phyloP scores from a whole-genome alignment of 2,888 invertebrate genomes.

The Junonia oenone region DNA sequence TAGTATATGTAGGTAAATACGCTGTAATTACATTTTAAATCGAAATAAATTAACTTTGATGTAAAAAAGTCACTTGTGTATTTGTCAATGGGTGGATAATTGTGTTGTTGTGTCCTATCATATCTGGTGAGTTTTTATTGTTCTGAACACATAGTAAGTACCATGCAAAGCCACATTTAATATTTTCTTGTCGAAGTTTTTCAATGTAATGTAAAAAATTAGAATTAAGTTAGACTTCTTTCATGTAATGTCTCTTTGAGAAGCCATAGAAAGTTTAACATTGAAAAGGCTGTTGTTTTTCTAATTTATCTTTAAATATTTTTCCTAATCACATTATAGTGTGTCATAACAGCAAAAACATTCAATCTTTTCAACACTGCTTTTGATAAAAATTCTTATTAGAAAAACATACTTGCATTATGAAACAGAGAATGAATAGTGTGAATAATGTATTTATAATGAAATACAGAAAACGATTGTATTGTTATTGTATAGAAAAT shows the following conservation, averaged over 20 bases:
- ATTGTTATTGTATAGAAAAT: too few species aligned
- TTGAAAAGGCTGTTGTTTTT: background rate
- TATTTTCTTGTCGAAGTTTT: background rate
- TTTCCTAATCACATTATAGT: background rate
- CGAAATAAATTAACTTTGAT: background rate
- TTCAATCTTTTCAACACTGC: too few species aligned
- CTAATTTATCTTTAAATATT: background rate
- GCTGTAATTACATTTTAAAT: background rate
- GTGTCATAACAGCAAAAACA: background rate
- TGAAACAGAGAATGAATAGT: too few species aligned
- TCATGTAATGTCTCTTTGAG: background rate
- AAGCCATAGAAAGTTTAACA: background rate
- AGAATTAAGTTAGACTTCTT: background rate
- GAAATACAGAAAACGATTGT: too few species aligned
- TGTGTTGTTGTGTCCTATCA: slow-evolving; percentile 58
- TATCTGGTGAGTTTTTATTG: slow-evolving; percentile 32
- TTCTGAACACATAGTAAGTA: background rate
- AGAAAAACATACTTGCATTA: background rate
- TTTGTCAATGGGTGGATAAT: slow-evolving; percentile 60
- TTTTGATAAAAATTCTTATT: too few species aligned
- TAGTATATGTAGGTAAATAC: slow-evolving; percentile 17
- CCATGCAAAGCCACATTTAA: background rate
- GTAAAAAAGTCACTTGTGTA: slow-evolving; percentile 4
- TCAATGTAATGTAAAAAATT: background rate
- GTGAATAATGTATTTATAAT: too few species aligned